These are phyloP conservation scores for Mormyrus hasselquistii DNA, from an alignment of 2,797 vertebrate species.

Conservation along the genomic window DNA sequence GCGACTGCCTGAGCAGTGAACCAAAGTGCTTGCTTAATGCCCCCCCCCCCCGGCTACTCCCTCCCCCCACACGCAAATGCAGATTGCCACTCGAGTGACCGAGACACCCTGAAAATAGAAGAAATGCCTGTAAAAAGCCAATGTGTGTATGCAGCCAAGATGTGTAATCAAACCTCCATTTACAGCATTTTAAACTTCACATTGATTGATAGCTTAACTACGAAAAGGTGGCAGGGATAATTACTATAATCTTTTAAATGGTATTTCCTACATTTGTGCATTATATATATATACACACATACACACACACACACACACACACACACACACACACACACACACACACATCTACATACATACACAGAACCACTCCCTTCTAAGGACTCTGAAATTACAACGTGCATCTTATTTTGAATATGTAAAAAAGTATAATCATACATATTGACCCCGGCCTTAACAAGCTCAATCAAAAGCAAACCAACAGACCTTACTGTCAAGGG, in stretches of 20 bases:
- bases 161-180: neutral
- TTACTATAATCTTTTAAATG: slow-evolving; percentile 20
- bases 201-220: slow-evolving; percentile 12
- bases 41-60: neutral
- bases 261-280: slow-evolving; percentile 15
- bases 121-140: neutral
- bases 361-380: slow-evolving; percentile 1
- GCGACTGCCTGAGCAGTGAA: slow-evolving; percentile 51
- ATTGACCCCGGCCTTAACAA: neutral
- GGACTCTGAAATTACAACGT: slow-evolving; percentile 2
- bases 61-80: neutral
- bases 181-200: slow-evolving; percentile 12
- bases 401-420: slow-evolving; percentile 13
- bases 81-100: too few relatives aligned
- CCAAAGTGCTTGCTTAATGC: slow-evolving; percentile 30
- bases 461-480: neutral
- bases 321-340: slow-evolving; percentile 8
- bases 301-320: neutral
- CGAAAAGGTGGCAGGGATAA: slow-evolving; percentile 18
- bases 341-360: slow-evolving; percentile 7
- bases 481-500: neutral
- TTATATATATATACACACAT: neutral
- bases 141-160: neutral
- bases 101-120: neutral
- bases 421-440: slow-evolving; percentile 3